Conservation (phyloP, 2,888 invertebrate species). For the Hoplodrina blanda region DNA sequence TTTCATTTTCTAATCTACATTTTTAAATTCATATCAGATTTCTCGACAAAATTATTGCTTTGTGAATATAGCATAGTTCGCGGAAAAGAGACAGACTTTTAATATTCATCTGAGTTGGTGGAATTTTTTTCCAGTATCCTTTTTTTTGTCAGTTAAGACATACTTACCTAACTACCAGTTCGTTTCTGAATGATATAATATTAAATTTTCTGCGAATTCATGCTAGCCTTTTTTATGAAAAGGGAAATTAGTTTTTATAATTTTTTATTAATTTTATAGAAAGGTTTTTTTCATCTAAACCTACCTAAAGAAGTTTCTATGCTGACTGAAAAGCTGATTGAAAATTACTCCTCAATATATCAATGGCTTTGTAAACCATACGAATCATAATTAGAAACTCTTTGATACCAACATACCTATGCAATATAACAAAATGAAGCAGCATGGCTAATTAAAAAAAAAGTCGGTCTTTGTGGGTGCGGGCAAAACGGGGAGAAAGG, state of each 20-base stretch:
- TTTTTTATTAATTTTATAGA: not conserved
- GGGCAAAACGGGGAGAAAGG: constrained; percentile 32
- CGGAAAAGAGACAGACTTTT: constrained; percentile 24
- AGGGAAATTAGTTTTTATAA: not conserved
- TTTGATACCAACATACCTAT: not conserved
- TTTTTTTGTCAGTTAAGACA: not conserved
- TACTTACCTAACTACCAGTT: not conserved
- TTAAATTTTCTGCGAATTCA: constrained; percentile 5
- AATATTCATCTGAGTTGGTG: constrained; percentile 19
- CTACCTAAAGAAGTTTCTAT: too few species aligned
- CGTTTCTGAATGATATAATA: not conserved
- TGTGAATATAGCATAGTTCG: constrained; percentile 11
- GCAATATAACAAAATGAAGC: constrained; percentile 15
- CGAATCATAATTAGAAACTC: not conserved
- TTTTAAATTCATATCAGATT: constrained; percentile 21
- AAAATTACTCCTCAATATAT: not conserved
- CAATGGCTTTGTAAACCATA: not conserved
- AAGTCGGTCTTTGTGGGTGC: constrained; percentile 5
- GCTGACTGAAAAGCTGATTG: not conserved
- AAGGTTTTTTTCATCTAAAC: not conserved
- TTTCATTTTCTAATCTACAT: constrained; percentile 12
- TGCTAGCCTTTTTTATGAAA: not conserved
- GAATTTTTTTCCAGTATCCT: not conserved
- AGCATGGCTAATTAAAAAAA: constrained; percentile 28
- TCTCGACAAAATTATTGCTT: constrained; percentile 2